A percentile compares a stretch with the other conserved stretches of the same genome.
Conservation (phyloP, 2,888 invertebrate species). For the Eristalinus aeneus region DNA sequence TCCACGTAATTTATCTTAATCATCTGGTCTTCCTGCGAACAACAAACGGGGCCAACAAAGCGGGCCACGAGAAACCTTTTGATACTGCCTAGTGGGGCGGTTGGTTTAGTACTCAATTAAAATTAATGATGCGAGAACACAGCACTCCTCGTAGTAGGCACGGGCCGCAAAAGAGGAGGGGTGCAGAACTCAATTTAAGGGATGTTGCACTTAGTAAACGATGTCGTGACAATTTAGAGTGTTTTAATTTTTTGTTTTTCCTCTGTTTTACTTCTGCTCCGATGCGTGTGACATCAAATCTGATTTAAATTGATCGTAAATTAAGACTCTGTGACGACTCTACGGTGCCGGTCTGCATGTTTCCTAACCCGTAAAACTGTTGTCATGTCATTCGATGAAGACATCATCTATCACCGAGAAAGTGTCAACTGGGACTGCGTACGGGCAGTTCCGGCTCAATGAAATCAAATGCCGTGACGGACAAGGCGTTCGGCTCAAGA, state of each 20-base stretch:
- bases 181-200: conserved; percentile 8
- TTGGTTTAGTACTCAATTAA: conserved; percentile 34
- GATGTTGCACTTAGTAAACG: conserved; percentile 22
- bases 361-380: not conserved
- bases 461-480: not conserved
- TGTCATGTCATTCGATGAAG: not conserved
- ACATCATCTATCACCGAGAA: not conserved
- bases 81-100: not conserved
- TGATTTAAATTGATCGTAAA: conserved; percentile 20
- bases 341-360: not conserved
- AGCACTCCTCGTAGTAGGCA: not conserved
- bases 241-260: not conserved
- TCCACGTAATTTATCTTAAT: conserved; percentile 49
- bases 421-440: not conserved
- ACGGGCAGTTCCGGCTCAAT: not conserved
- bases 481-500: not conserved
- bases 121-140: conserved; percentile 47
- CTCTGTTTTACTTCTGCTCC: not conserved
- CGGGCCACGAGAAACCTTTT: conserved; percentile 2
- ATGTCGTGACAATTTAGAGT: conserved; percentile 11
- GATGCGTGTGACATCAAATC: not conserved
- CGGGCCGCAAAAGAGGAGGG: not conserved
- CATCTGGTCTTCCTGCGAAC: not conserved
- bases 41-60: not conserved
- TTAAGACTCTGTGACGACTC: not conserved